A percentile compares a stretch with the other conserved stretches of the same genome.
phyloP scores from a whole-genome alignment of 2,888 invertebrate genomes.

The Creontiades dilutus region DNA sequence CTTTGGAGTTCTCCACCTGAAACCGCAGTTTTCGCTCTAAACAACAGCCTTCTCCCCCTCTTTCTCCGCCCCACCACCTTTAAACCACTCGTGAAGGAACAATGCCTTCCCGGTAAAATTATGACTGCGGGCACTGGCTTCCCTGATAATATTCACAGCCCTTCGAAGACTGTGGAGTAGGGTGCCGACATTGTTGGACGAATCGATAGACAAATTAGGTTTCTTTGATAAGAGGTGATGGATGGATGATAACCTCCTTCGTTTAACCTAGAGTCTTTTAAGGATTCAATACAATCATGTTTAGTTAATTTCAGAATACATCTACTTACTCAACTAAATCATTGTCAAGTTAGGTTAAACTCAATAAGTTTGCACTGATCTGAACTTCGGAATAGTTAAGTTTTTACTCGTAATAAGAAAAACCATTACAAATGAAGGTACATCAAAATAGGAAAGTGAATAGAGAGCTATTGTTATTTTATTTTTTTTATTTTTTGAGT shows the following conservation, averaged over 20 bases:
- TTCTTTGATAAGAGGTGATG: not conserved
- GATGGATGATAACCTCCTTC: not conserved
- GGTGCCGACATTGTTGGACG: not conserved
- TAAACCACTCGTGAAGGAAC: conserved; percentile 27
- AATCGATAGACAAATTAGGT: conserved; percentile 21
- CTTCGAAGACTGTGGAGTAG: conserved; percentile 2
- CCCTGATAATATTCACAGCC: conserved; percentile 8
- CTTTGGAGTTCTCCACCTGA: conserved; percentile 28
- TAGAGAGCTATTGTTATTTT: too few relatives aligned
- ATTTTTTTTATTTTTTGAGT: too few relatives aligned
- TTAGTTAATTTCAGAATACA: too few relatives aligned
- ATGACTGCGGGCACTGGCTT: conserved; percentile 7
- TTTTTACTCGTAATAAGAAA: too few relatives aligned
- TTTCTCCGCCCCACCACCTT: not conserved
- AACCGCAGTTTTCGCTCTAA: conserved; percentile 42
- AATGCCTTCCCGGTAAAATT: conserved; percentile 31
- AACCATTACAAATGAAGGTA: too few relatives aligned
- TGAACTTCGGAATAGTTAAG: too few relatives aligned
- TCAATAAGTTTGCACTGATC: too few relatives aligned
- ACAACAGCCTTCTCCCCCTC: not conserved
- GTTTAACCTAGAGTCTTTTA: too few relatives aligned
- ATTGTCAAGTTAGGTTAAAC: too few relatives aligned
- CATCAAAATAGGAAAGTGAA: too few relatives aligned
- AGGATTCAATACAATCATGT: too few relatives aligned
- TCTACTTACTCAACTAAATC: too few relatives aligned